Base-by-base conservation (phyloP, 2,113 vertebrate species). In the Emydocephalus ijimae region DNA sequence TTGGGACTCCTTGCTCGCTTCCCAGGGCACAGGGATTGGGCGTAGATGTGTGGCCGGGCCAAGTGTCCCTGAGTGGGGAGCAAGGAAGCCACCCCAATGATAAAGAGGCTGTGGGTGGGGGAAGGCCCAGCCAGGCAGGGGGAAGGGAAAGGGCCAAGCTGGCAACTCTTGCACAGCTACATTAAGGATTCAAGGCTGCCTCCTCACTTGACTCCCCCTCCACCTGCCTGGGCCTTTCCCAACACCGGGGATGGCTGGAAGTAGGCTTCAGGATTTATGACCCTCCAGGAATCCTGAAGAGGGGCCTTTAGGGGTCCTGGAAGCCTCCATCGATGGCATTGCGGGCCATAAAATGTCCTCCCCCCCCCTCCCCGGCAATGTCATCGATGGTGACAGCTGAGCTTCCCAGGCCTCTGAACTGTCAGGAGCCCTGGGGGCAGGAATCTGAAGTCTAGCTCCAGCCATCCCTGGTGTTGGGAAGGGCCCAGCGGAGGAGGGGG, bases 101-200 rank as follows among this genome's bases (percentile, higher is more conserved):
- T 20, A 39, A 39, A n/a, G n/a, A n/a, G n/a, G n/a, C n/a, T n/a
- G n/a, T 15, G 34, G 6, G n/a, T 39, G 5, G 69, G n/a, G 2
- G 14, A n/a, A 34, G 14, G n/a, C 4, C 29, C n/a, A 18, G 14
- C 4, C 26, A 5, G 5, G 14, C 0, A 0, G 5, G n/a, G 2
- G n/a, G 14, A 1, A 1, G 10, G 3, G 10, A 23, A 8, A 23
- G 57, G 11, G 3, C 9, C 59, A 64, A 64, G 59, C 29, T 0
- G 12, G 29, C 12, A n/a, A 29, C 0, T 3, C 4, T n/a, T 15
- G 1, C 29, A 0, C 29, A 34, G 64, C 64, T 10, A 3, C 5
- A 0, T 50, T n/a, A 34, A 64, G 11, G 61, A n/a, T 5, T 5
- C 29, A 2, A 69, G 29, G 29, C 29, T 5, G 4, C 29, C 29